Evolutionary conservation across 2,888 invertebrate genomes (phyloP).

Genomic region (Drosophila anceps): DNA sequence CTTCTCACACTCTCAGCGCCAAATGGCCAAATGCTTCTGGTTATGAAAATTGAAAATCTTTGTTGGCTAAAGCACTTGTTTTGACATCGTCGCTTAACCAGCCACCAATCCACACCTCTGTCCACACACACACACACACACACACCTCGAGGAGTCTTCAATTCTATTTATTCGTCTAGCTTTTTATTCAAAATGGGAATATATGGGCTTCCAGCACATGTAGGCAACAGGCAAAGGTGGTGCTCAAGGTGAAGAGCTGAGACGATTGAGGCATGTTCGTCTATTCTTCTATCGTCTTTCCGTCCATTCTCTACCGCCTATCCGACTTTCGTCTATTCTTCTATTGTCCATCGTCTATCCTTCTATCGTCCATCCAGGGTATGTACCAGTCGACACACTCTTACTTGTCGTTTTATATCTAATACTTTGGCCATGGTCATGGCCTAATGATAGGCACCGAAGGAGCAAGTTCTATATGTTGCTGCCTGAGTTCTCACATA

Average conservation of each 20-base stretch:
- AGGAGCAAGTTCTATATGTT: constrained; percentile 25
- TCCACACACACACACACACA: neutral
- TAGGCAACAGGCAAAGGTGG: neutral
- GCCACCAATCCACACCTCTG: neutral
- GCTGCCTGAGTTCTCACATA: constrained; percentile 20
- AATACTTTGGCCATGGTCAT: constrained; percentile 12
- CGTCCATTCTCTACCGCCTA: neutral
- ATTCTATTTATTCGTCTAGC: constrained; percentile 47
- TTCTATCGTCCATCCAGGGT: neutral
- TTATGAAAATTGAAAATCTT: constrained; percentile 79
- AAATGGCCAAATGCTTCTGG: constrained; percentile 1
- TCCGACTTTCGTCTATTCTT: neutral
- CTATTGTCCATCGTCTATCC: neutral
- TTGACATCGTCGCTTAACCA: neutral
- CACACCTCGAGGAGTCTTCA: constrained; percentile 8
- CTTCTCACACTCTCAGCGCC: neutral
- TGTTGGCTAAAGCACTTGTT: constrained; percentile 35
- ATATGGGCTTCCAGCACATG: neutral
- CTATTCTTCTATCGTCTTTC: neutral
- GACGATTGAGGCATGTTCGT: neutral
- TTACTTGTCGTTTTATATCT: neutral
- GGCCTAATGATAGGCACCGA: constrained; percentile 42
- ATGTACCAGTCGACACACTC: neutral
- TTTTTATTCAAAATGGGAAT: neutral
- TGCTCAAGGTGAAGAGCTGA: neutral